Evolutionary conservation across 2,113 vertebrate genomes (phyloP).

Genomic region (Mungos mungo): DNA sequence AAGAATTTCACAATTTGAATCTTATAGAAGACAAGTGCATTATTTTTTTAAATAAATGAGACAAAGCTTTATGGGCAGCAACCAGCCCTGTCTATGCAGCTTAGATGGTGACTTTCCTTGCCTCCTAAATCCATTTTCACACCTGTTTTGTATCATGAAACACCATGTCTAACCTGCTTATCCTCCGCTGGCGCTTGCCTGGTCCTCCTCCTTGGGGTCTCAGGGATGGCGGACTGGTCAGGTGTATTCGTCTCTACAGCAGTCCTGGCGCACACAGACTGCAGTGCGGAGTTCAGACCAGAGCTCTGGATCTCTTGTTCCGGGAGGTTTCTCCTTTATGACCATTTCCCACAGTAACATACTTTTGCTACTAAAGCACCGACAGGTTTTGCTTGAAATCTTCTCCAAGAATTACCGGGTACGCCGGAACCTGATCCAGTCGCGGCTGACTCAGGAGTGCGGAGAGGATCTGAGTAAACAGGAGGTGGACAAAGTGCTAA

Average conservation of each 20-base stretch:
- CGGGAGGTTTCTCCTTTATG: neutral
- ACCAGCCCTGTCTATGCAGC: neutral
- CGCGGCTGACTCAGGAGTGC: conserved; percentile 90
- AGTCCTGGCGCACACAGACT: neutral
- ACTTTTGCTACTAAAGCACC: conserved; percentile 87
- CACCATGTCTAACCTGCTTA: neutral
- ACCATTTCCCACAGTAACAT: neutral
- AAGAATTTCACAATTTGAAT: neutral
- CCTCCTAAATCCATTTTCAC: neutral
- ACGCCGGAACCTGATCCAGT: conserved; percentile 91
- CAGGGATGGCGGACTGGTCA: neutral
- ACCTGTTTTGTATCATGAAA: neutral
- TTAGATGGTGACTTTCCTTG: neutral
- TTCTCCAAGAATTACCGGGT: conserved; percentile 94
- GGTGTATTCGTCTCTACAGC: neutral
- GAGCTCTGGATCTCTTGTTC: neutral
- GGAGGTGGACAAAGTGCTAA: conserved; percentile 94
- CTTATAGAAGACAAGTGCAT: neutral
- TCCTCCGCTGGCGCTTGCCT: neutral
- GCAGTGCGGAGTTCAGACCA: neutral
- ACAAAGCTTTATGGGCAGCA: too few species aligned
- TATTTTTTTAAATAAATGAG: neutral
- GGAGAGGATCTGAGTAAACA: conserved; percentile 91
- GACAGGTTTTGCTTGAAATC: conserved; percentile 94
- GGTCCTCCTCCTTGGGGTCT: neutral